A percentile compares a stretch with the other conserved stretches of the same genome.
These are phyloP conservation scores for Graphium colonna DNA, from an alignment of 2,888 invertebrate species.

Conservation along the genomic window DNA sequence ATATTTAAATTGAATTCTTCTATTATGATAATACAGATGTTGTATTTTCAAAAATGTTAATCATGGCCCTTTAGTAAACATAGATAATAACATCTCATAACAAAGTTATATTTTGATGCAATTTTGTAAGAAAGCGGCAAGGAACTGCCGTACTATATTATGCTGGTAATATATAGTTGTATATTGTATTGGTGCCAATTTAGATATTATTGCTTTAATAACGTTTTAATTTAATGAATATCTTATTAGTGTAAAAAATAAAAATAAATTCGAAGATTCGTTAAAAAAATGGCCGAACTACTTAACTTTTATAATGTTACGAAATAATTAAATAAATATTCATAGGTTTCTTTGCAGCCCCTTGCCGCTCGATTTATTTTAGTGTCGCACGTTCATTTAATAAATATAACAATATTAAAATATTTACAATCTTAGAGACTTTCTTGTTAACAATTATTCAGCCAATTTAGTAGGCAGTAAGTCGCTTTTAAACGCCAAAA, in stretches of 20 bases:
- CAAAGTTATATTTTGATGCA: not conserved
- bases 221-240: too few species aligned
- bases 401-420: not conserved
- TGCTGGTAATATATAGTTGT: not conserved
- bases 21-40: not conserved
- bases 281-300: not conserved
- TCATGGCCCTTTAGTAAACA: not conserved
- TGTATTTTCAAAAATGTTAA: not conserved
- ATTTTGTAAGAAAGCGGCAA: not conserved
- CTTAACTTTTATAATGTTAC: not conserved
- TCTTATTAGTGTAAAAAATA: not conserved
- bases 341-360: not conserved
- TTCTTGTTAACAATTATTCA: constrained; percentile 1
- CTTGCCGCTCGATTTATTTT: not conserved
- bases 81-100: not conserved
- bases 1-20: not conserved
- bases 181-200: not conserved
- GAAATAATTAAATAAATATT: not conserved
- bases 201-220: not conserved
- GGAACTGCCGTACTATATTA: not conserved
- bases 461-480: not conserved
- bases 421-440: not conserved
- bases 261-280: not conserved
- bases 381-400: not conserved
- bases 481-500: constrained; percentile 1